These are phyloP conservation scores for Drosophila paramelanica DNA, from an alignment of 2,888 invertebrate genomes.

Conservation along the genomic window DNA sequence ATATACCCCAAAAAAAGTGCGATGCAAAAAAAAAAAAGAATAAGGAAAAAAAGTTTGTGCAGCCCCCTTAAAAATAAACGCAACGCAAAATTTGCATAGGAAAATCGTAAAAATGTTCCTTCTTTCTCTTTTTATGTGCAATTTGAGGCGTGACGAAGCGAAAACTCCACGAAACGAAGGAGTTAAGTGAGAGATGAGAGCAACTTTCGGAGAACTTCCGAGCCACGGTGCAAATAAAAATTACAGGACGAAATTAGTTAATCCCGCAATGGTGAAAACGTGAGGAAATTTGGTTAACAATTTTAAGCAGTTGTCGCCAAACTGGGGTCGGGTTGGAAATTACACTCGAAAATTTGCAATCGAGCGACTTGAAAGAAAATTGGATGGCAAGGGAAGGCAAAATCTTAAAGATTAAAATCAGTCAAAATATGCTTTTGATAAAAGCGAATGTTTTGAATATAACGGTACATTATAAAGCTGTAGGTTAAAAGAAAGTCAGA, in stretches of 20 bases:
- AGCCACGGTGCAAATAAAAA: constrained; percentile 20
- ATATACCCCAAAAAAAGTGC: constrained; percentile 30
- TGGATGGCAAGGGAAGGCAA: neutral
- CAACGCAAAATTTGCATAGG: constrained; percentile 65
- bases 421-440: too few relatives aligned
- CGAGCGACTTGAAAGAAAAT: neutral
- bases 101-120: constrained; percentile 69
- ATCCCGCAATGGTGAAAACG: constrained; percentile 57
- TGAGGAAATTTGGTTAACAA: constrained; percentile 45
- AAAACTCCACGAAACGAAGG: constrained; percentile 36
- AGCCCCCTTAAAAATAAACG: constrained; percentile 3
- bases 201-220: constrained; percentile 33
- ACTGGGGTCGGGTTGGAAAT: neutral
- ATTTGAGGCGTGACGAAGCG: constrained; percentile 69
- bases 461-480: too few relatives aligned
- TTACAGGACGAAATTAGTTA: constrained; percentile 64
- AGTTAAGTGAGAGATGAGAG: constrained; percentile 57
- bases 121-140: constrained; percentile 49
- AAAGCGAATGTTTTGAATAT: too few relatives aligned
- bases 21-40: constrained; percentile 2
- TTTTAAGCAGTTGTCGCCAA: constrained; percentile 12
- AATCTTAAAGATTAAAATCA: neutral
- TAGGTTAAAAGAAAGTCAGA: too few relatives aligned
- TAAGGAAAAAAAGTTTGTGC: constrained; percentile 7
- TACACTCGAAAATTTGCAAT: constrained; percentile 6